Conservation (phyloP, 2,113 vertebrate species). For the Herpetotheres cachinnans region DNA sequence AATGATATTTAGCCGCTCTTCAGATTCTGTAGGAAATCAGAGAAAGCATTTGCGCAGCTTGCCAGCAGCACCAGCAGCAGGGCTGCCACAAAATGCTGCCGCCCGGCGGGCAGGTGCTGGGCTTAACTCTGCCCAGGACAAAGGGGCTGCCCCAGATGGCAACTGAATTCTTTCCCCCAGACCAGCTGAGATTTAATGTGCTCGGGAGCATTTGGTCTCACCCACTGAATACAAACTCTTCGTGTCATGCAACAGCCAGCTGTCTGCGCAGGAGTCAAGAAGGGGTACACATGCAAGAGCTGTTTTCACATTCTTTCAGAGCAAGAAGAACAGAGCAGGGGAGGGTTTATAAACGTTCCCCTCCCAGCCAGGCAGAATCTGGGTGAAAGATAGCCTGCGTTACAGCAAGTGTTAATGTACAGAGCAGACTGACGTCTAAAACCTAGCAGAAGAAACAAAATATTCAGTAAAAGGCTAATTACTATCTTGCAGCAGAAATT, state of each 20-base stretch:
- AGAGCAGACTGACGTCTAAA: background rate
- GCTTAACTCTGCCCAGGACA: fast-evolving
- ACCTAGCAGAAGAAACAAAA: background rate
- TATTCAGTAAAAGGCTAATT: background rate
- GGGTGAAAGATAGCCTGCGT: fast-evolving
- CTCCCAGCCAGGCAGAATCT: background rate
- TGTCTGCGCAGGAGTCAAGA: background rate
- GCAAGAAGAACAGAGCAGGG: fast-evolving
- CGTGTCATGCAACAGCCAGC: background rate
- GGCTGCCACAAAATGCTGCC: background rate
- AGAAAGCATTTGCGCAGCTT: background rate
- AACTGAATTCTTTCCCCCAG: background rate
- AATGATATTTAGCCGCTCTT: background rate
- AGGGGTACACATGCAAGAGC: background rate
- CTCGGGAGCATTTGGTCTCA: background rate
- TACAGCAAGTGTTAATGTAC: background rate
- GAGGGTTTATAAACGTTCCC: background rate
- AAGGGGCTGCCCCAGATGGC: background rate
- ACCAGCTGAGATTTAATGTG: background rate
- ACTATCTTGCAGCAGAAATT: background rate
- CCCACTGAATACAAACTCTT: background rate
- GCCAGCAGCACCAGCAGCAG: background rate
- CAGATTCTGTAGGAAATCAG: background rate
- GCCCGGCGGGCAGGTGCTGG: conserved; percentile 5
- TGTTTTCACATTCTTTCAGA: background rate